These are phyloP conservation scores for Diogma glabrata DNA, from an alignment of 2,888 invertebrate species.

Conservation along the genomic window DNA sequence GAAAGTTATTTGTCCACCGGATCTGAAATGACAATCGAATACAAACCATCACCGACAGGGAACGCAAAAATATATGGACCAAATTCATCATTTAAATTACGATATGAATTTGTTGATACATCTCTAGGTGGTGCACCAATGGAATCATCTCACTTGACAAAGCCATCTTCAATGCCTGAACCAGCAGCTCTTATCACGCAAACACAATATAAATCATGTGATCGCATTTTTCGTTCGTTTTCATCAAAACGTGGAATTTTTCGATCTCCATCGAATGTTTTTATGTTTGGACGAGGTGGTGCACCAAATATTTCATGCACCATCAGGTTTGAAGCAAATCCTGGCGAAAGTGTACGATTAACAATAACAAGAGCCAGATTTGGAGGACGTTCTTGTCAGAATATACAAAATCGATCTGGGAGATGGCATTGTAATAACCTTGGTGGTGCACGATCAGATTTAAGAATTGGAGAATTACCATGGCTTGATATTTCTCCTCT, in stretches of 20 bases:
- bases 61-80: slow-evolving; percentile 14
- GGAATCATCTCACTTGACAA: slow-evolving; percentile 10
- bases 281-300: slow-evolving; percentile 73
- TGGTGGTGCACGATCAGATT: slow-evolving; percentile 42
- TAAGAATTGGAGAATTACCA: slow-evolving; percentile 55
- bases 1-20: slow-evolving; percentile 71
- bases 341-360: slow-evolving; percentile 49
- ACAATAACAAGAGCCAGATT: slow-evolving; percentile 16
- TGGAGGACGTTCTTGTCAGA: slow-evolving; percentile 14
- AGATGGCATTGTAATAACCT: slow-evolving; percentile 55
- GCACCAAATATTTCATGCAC: slow-evolving; percentile 62
- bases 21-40: slow-evolving; percentile 62
- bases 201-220: slow-evolving; percentile 16
- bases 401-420: slow-evolving; percentile 34
- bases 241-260: slow-evolving; percentile 46
- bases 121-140: slow-evolving; percentile 16
- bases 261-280: slow-evolving; percentile 66
- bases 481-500: slow-evolving; percentile 52
- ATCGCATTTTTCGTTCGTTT: slow-evolving; percentile 24
- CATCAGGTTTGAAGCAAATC: slow-evolving; percentile 60
- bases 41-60: slow-evolving; percentile 14
- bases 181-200: slow-evolving; percentile 15
- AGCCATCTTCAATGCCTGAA: slow-evolving; percentile 13
- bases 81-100: slow-evolving; percentile 51
- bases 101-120: slow-evolving; percentile 72